Evolutionary conservation across 2,888 invertebrate genomes (phyloP), one percentile per base, ranked within the genome.

Genomic region (Ophraella communa): DNA sequence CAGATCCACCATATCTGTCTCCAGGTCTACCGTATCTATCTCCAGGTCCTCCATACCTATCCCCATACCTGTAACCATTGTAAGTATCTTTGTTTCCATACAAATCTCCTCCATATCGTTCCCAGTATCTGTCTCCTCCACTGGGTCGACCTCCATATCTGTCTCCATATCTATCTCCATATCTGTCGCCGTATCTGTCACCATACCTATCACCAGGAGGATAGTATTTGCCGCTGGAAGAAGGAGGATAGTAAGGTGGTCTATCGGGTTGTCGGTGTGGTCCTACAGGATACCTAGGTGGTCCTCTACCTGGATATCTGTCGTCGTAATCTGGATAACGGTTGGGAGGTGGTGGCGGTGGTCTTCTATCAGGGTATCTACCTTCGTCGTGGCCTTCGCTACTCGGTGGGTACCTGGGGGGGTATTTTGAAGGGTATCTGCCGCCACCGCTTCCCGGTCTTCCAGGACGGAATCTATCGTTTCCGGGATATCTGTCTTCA

Each of bases 301-400:
- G n/a, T n/a, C n/a, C n/a, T n/a, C n/a, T 84, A 77, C 7, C 57
- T 17, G 85, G 84, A 75, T 84, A 71, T 54, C 72, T 67, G 45
- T 74, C 74, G 18, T 72, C 73, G 56, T 72, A 71, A 30, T 71
- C 69, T 39, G 71, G 75, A 69, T 75, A 73, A 14, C 70, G 65
- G 55, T 74, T 71, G 4, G 60, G 57, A 7, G 73, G 64, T 18
- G 66, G 57, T 8, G 73, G 64, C 21, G 66, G 71, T 42, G 71
- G 60, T 64, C 71, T 64, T 57, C 69, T 70, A 11, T 73, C 21
- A 8, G 71, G 73, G 51, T 73, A 72, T n/a, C 73, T 62, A 51
- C 72, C 73, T 14, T 73, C 76, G 11, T 73, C 76, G 11, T 74
- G 73, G 47, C 79, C 74, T 62, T 77, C 76, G 77, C 82, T 83